These are phyloP conservation scores for Paragorgia papillata DNA, from an alignment of 92 coral and sea anemone species.

Conservation along the genomic window DNA sequence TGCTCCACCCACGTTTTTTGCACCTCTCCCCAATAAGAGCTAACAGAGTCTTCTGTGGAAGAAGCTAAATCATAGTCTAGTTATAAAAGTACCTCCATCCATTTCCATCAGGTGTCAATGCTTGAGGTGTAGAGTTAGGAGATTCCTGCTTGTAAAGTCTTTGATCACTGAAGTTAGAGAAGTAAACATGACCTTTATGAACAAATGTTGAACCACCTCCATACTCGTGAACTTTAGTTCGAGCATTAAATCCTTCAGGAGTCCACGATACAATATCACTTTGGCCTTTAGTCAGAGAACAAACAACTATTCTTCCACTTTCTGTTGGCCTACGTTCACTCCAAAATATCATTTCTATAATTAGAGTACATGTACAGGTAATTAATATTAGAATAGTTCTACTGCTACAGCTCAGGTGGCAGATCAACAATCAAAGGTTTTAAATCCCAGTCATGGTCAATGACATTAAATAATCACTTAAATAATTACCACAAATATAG, in stretches of 20 bases:
- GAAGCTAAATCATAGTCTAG: too few species aligned
- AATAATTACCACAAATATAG: too few species aligned
- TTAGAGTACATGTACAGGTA: background rate
- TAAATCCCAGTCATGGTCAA: too few species aligned
- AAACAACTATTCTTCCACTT: slow-evolving; percentile 79
- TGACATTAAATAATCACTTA: too few species aligned
- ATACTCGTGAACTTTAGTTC: slow-evolving; percentile 89
- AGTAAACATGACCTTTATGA: slow-evolving; percentile 76
- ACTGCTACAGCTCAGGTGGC: too few species aligned
- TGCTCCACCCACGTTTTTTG: too few species aligned
- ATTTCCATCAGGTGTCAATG: slow-evolving; percentile 78
- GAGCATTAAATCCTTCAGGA: slow-evolving; percentile 75
- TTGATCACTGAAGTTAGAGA: slow-evolving; percentile 90
- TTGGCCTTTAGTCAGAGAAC: slow-evolving; percentile 62
- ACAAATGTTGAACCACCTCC: slow-evolving; percentile 96
- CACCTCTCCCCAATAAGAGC: too few species aligned
- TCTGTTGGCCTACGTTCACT: slow-evolving; percentile 82
- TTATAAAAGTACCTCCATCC: slow-evolving; percentile 68
- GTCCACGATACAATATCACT: slow-evolving; percentile 58
- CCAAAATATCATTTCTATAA: slow-evolving; percentile 81
- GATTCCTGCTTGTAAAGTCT: slow-evolving; percentile 79
- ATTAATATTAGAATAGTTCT: too few species aligned
- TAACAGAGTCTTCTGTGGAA: too few species aligned
- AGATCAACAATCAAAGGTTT: too few species aligned
- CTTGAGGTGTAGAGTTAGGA: slow-evolving; percentile 20